Evolutionary conservation across 1,140 invertebrate genomes (phyloP), one percentile per base, ranked within the genome.

Genomic region (Eriosoma lanigerum): DNA sequence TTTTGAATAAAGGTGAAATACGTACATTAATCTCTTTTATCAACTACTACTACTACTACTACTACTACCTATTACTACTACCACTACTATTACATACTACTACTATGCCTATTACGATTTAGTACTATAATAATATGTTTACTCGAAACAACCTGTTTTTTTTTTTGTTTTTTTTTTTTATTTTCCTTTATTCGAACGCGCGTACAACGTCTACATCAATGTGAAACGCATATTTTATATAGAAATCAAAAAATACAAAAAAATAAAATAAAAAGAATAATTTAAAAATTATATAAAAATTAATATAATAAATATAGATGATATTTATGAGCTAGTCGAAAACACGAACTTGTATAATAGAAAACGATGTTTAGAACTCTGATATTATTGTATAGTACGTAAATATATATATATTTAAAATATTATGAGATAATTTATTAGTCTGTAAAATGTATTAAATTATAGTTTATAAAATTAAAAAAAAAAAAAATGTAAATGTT

Each of bases 281-380:
- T 58, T 13, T 24, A 24, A 4, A 38, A 4, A 38, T 48, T 48
- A 48, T 48, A 62, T 6, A 62, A 29, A 29, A 19, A 62, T 44
- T 44, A 38, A 66, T 70, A 72, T 72, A 52, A 72, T 29, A 29
- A 26, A 72, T 24, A 68, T 72, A 72, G 68, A 78, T 62, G 29
- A 75, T 75, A 75, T 58, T 78, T 78, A 60, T 60, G 38, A 78
- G 75, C 75, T 78, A 78, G 75, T 78, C 75, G 56, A 78, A 78
- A 78, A 78, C 56, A 26, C 26, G 32, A 62, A 78, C 38, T 60
- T 62, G 75, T 78, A 78, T 26, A 38, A 38, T 38, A 62, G 56
- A 60, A 78, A 78, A 78, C 56, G 44, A 78, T 62, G 54, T 58
- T 78, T 78, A 62, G 24, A 62, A 78, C 10, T 60, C 68, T 13